Base-by-base conservation (phyloP, 2,888 invertebrate species). In the Chalcosyrphus nemorum region DNA sequence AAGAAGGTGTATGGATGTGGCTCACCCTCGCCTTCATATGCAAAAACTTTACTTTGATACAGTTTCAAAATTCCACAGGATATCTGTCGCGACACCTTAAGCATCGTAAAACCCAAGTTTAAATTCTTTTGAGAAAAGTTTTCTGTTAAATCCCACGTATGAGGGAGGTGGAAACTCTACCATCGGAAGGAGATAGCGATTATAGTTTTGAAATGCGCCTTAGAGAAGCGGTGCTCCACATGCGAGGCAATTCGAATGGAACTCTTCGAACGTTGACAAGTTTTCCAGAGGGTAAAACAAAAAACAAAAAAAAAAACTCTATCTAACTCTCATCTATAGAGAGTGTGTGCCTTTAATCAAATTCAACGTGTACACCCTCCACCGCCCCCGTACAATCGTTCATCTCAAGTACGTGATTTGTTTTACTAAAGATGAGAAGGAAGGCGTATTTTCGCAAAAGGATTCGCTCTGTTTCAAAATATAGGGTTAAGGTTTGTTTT, bases 401-500 rank as follows among this genome's bases (percentile, higher is more conserved):
- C 68, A 81, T 81, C 74, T 61, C 68, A 68, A 75, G 75, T 81
- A 81, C 80, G 80, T 81, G 80, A 81, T 81, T 81, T 81, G 80
- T 75, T 75, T 81, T 61, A 61, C 61, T 70, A 61, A 78, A 75
- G 68, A 54, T 41, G 47, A 47, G 66, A 52, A 59, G 47, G 32
- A 27, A 38, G 50, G 32, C 17, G 52, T 56, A n/a, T 41, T 57
- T 65, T 32, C n/a, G 35, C 24, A 43, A 29, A 54, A 13, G 41
- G 15, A 59, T 59, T 61, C 32, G 35, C 32, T 61, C 59, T 70
- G 45, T 41, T 32, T 52, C 41, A 32, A 59, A 70, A 61, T 43
- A 13, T 38, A 50, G n/a, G 71, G 45, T 32, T 63, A 35, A 19
- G 17, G n/a, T 4, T n/a, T 63, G 27, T 43, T 2, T 52, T 54